Conservation (phyloP, 2,888 invertebrate species). For the Coremacera marginata region DNA sequence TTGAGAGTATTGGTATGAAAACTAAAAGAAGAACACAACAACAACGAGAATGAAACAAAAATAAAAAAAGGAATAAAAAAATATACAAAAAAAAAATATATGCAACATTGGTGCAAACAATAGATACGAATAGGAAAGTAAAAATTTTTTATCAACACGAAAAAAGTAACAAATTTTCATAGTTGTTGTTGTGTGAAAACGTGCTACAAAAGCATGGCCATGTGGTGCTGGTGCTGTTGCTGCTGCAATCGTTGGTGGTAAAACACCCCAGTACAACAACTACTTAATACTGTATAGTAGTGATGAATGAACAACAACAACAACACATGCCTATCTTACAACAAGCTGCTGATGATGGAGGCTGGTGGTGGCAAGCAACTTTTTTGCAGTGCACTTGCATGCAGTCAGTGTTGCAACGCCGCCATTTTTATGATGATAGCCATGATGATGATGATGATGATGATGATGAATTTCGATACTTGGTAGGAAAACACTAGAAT, state of each 20-base stretch:
- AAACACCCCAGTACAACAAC: background rate
- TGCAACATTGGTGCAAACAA: conserved; percentile 42
- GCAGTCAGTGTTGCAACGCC: background rate
- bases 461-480: conserved; percentile 7
- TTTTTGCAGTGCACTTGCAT: background rate
- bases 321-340: no score
- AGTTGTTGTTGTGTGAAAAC: background rate
- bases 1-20: background rate
- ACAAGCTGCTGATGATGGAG: no score
- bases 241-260: background rate
- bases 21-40: conserved; percentile 30
- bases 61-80: conserved; percentile 1
- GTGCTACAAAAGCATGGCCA: background rate
- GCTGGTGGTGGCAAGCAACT: no score
- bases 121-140: conserved; percentile 10
- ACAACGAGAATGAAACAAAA: conserved; percentile 27
- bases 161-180: background rate
- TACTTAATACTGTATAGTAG: no score
- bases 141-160: conserved; percentile 13
- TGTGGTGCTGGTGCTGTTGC: background rate
- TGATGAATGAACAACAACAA: no score
- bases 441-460: background rate
- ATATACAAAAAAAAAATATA: conserved; percentile 29
- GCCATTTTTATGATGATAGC: background rate
- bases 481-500: background rate